Percentiles rank a stretch among this genome's conserved stretches.
Evolutionary conservation across 2,113 vertebrate genomes (phyloP).

Genomic region (Trochalopteron elliotii): DNA sequence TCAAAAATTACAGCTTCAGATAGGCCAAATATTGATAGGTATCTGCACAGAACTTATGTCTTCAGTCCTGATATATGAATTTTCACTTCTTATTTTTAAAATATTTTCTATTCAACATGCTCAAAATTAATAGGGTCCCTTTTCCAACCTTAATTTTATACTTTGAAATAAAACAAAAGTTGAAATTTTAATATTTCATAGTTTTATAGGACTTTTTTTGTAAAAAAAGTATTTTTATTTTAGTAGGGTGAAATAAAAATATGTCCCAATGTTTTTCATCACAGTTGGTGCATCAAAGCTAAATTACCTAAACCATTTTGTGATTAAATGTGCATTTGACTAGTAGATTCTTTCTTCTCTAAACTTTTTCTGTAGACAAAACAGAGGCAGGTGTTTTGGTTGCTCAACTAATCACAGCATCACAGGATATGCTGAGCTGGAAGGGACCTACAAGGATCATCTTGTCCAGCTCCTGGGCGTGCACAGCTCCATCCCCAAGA

Average conservation of each 20-base stretch:
- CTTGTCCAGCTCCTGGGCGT: neutral
- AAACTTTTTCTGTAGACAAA: neutral
- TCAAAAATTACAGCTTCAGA: neutral
- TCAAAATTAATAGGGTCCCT: neutral
- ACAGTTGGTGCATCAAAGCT: neutral
- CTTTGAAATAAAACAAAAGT: neutral
- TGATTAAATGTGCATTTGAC: neutral
- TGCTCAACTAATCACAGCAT: neutral
- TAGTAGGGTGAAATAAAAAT: neutral
- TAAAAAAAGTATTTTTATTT: neutral
- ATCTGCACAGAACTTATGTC: rapidly evolving
- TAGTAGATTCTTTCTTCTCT: neutral
- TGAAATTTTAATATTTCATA: neutral
- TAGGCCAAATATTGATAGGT: neutral
- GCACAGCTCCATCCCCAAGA: neutral
- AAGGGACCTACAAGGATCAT: neutral
- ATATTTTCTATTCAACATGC: neutral
- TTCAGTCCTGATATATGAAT: neutral
- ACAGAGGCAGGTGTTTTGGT: neutral
- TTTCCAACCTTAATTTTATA: neutral
- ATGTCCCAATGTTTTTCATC: neutral
- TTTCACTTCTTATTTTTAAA: neutral
- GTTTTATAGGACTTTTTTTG: neutral
- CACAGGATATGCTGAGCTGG: neutral
- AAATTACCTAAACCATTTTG: neutral